Percentiles rank a stretch among this genome's conserved stretches.
These are phyloP conservation scores for Myopa tessellatipennis DNA, from an alignment of 2,888 invertebrate species.

Conservation along the genomic window DNA sequence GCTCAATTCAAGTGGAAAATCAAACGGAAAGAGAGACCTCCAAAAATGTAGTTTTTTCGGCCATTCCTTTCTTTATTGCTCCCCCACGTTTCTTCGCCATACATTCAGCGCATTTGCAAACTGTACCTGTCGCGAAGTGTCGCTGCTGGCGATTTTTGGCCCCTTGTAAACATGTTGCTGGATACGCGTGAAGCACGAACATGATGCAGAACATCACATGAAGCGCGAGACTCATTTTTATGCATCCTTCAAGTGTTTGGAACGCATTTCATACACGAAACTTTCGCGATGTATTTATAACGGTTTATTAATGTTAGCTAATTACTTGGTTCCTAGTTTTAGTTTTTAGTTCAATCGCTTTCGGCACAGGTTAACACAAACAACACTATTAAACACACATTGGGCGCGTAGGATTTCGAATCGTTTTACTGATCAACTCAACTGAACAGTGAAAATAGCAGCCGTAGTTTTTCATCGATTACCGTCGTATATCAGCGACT, in stretches of 20 bases:
- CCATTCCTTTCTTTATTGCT: too few species aligned
- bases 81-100: too few species aligned
- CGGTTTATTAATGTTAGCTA: background rate
- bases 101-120: background rate
- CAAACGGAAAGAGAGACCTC: too few species aligned
- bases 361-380: background rate
- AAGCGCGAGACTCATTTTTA: slow-evolving; percentile 50
- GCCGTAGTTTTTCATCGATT: too few species aligned
- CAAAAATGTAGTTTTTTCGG: too few species aligned
- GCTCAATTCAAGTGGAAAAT: too few species aligned
- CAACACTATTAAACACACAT: too few species aligned
- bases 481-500: background rate
- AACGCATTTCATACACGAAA: background rate
- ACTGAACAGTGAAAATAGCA: too few species aligned
- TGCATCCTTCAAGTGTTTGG: slow-evolving; percentile 47
- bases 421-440: too few species aligned
- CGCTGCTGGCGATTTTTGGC: slow-evolving; percentile 11
- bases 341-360: background rate
- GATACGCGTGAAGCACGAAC: slow-evolving; percentile 2
- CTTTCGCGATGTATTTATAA: background rate
- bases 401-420: too few species aligned
- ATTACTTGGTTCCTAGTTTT: background rate
- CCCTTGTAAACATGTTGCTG: slow-evolving; percentile 12
- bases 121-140: slow-evolving; percentile 46
- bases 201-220: slow-evolving; percentile 47